Conservation (phyloP, 2,797 vertebrate species). For the Neoniphon sammara region DNA sequence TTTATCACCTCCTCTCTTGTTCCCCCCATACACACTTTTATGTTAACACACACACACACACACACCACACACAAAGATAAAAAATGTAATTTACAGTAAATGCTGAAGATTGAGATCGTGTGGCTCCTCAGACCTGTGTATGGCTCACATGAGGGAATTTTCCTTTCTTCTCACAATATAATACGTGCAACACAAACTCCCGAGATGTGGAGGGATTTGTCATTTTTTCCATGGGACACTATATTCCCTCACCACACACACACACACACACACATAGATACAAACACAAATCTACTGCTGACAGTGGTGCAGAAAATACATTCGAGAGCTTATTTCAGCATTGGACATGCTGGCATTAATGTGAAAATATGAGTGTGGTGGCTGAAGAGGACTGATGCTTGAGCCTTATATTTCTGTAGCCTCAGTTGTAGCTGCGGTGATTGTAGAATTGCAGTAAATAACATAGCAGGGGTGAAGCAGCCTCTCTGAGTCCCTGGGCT, state of each 20-base stretch:
- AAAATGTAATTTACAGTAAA: conserved; percentile 16
- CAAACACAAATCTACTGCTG: conserved; percentile 22
- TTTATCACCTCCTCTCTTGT: neutral
- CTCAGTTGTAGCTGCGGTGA: conserved; percentile 24
- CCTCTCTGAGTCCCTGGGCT: conserved; percentile 23
- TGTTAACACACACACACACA: conserved; percentile 6
- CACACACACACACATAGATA: conserved; percentile 30
- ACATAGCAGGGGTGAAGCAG: conserved; percentile 29
- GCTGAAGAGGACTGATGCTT: conserved; percentile 31
- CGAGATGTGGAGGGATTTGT: conserved; percentile 24
- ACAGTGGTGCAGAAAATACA: conserved; percentile 18
- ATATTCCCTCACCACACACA: conserved; percentile 23
- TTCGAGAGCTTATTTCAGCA: conserved; percentile 57
- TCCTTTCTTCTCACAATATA: conserved; percentile 24
- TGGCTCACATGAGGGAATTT: conserved; percentile 13
- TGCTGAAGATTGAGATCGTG: conserved; percentile 25
- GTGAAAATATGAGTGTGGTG: conserved; percentile 59
- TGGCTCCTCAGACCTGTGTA: neutral
- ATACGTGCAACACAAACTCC: conserved; percentile 30
- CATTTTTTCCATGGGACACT: conserved; percentile 17
- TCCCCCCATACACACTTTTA: neutral
- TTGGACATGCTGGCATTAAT: conserved; percentile 41
- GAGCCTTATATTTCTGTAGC: conserved; percentile 21
- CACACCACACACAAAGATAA: conserved; percentile 20
- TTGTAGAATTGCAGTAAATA: conserved; percentile 35